Evolutionary conservation across 1,140 invertebrate genomes (phyloP).

Genomic region (Homalodisca vitripennis): DNA sequence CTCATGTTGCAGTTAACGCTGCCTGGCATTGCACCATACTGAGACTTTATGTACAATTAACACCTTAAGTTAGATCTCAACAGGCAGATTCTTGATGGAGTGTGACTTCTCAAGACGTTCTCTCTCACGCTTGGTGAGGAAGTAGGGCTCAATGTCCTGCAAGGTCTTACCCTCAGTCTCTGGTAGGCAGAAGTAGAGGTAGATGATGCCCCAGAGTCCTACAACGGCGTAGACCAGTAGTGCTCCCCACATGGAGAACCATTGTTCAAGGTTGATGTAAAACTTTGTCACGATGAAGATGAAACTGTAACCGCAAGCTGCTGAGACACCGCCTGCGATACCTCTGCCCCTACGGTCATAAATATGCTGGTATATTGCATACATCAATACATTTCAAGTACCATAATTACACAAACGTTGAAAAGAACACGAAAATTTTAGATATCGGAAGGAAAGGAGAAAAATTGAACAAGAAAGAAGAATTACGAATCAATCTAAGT

Average conservation of each 20-base stretch:
- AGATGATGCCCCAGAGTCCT: constrained; percentile 35
- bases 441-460: too few species aligned
- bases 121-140: constrained; percentile 27
- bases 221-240: constrained; percentile 37
- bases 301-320: constrained; percentile 34
- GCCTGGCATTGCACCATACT: too few species aligned
- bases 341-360: constrained; percentile 39
- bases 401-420: too few species aligned
- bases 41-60: too few species aligned
- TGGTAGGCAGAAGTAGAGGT: constrained; percentile 38
- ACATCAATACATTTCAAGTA: too few species aligned
- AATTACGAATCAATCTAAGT: too few species aligned
- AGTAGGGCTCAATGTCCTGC: constrained; percentile 38
- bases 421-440: too few species aligned
- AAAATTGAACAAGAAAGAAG: too few species aligned
- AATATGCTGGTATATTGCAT: too few species aligned
- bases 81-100: too few species aligned
- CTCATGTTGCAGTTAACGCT: too few species aligned
- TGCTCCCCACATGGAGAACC: constrained; percentile 33
- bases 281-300: constrained; percentile 40
- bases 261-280: constrained; percentile 33
- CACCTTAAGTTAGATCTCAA: too few species aligned
- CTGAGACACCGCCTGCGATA: constrained; percentile 33
- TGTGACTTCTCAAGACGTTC: neutral
- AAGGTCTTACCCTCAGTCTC: constrained; percentile 41